Conservation (phyloP, 2,888 invertebrate genomes). For the Euplagia quadripunctaria region DNA sequence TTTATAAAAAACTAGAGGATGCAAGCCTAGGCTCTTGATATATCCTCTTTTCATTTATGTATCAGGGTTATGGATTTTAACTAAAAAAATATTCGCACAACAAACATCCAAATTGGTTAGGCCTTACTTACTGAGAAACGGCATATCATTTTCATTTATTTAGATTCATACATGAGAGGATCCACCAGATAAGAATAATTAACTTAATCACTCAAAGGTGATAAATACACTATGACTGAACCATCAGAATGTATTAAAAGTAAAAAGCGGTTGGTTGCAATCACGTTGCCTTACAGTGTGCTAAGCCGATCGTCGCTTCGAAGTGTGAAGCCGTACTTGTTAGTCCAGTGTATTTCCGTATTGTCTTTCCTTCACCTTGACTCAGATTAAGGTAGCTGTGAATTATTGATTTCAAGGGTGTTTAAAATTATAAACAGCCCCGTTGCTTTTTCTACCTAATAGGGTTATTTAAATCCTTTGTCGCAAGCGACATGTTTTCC, state of each 20-base stretch:
- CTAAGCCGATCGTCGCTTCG: constrained; percentile 74
- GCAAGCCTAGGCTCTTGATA: no score
- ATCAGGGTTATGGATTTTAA: no score
- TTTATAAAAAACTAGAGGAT: no score
- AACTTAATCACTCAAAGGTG: background rate
- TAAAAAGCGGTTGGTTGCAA: constrained; percentile 50
- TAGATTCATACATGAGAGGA: no score
- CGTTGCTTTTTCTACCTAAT: background rate
- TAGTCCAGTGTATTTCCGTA: constrained; percentile 70
- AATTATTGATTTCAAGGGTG: constrained; percentile 51
- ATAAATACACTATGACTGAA: constrained; percentile 26
- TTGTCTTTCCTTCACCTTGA: constrained; percentile 72
- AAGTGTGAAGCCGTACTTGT: constrained; percentile 76
- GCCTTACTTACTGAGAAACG: no score
- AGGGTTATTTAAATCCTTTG: constrained; percentile 1
- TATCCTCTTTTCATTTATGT: no score
- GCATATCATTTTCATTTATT: no score
- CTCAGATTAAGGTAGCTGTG: constrained; percentile 56
- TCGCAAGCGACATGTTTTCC: no score
- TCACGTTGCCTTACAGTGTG: constrained; percentile 62
- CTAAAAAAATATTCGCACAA: no score
- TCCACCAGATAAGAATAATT: background rate
- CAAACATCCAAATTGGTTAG: no score
- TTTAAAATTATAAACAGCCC: constrained; percentile 30
- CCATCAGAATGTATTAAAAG: constrained; percentile 27